Percentiles rank a stretch among this genome's conserved stretches.
These are phyloP conservation scores for Luperina nickerlii DNA, from an alignment of 2,888 invertebrate species.

Conservation along the genomic window DNA sequence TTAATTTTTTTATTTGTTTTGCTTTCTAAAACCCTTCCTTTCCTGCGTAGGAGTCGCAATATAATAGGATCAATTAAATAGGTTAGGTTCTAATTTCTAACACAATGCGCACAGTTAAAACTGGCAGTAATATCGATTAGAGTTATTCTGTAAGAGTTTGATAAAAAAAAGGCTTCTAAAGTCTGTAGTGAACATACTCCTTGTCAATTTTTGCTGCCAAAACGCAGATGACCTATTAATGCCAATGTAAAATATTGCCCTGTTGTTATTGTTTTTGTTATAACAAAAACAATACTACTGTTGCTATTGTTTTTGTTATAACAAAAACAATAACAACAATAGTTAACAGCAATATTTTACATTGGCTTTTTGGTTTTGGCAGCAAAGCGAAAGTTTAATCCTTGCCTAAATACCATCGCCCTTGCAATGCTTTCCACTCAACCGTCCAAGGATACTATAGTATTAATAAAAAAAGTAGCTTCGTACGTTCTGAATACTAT, in stretches of 20 bases:
- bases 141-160: neutral
- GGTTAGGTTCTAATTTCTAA: neutral
- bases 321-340: too few species aligned
- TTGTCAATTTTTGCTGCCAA: slow-evolving; percentile 27
- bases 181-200: neutral
- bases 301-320: too few species aligned
- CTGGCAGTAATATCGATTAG: neutral
- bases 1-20: too few species aligned
- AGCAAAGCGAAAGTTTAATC: neutral
- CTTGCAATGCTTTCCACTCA: too few species aligned
- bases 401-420: neutral
- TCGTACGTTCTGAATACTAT: too few species aligned
- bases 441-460: too few species aligned
- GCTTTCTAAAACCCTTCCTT: neutral
- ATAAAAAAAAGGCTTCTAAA: neutral
- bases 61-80: neutral
- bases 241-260: slow-evolving; percentile 22
- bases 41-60: neutral
- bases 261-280: slow-evolving; percentile 1
- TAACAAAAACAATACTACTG: too few species aligned
- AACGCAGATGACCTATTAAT: slow-evolving; percentile 37
- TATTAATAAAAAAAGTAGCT: too few species aligned
- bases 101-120: neutral
- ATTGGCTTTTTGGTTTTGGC: too few species aligned
- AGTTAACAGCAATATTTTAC: too few species aligned